These are phyloP conservation scores for Aphodius granarius DNA, from an alignment of 2,888 invertebrate species.

Conservation along the genomic window DNA sequence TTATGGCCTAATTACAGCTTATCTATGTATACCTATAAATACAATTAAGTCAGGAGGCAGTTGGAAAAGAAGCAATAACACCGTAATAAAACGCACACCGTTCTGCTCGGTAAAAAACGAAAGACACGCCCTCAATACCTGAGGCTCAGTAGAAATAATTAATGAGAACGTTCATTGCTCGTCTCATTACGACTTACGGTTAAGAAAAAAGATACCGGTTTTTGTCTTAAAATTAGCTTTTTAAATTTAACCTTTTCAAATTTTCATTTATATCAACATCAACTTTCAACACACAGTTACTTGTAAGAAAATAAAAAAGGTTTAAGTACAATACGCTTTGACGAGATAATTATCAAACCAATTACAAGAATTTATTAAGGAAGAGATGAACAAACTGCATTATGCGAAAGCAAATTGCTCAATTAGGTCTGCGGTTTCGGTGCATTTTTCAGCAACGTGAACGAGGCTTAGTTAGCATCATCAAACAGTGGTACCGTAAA, in stretches of 20 bases:
- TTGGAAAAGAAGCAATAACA: not conserved
- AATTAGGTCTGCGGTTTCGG: not conserved
- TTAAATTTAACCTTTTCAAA: not conserved
- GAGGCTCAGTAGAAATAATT: not conserved
- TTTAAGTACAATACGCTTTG: not conserved
- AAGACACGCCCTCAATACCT: not conserved
- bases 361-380: not conserved
- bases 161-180: not conserved
- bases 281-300: not conserved
- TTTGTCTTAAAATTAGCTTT: not conserved
- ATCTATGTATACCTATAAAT: not conserved
- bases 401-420: not conserved
- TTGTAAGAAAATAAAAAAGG: no score
- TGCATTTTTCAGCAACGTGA: not conserved
- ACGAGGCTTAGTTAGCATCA: no score
- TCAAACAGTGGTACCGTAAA: no score
- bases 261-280: no score
- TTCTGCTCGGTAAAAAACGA: not conserved
- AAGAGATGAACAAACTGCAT: not conserved
- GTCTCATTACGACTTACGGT: not conserved
- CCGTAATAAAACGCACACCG: not conserved
- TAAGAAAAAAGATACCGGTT: not conserved
- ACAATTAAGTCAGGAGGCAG: not conserved
- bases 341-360: not conserved
- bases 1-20: not conserved